Base-by-base conservation (phyloP, 1,140 invertebrate genomes). In the Leptinotarsa texana region DNA sequence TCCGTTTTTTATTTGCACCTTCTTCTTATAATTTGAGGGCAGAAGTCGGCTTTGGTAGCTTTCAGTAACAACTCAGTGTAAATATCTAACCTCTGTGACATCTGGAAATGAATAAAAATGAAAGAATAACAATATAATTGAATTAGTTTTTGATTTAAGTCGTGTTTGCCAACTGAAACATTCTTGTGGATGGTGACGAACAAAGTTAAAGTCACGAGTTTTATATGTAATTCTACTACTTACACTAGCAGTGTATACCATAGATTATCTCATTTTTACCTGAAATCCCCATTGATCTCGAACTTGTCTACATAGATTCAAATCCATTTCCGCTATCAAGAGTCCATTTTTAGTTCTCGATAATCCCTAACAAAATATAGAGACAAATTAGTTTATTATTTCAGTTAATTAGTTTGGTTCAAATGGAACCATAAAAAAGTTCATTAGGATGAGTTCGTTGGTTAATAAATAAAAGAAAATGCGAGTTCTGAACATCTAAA, bases 251-350 rank as follows among this genome's bases (percentile, higher is more conserved):
- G 8, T 42, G 8, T 11, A 42, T 42, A 42, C 33, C 51, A n/a
- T 18, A 57, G 2, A 57, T 42, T 42, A 8, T 57, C 3, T 57
- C 15, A 21, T 65, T 11, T 17, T 77, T 86, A 95, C 94, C 84
- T 92, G 91, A 84, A 99, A 97, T 74, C 95, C 93, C 97, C 96
- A 99, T 82, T 91, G 89, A 84, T 99, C 98, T 85, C 95, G 97
- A 1, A 95, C 90, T 88, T 99, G 98, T 24, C 98, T 89, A 84
- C 96, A 98, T 17, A 98, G 82, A 86, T 99, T 99, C 48, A 99
- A 87, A 87, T 99, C 98, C 75, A 99, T 81, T 85, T 98, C 94
- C 51, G 91, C 90, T 17, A 99, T 90, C 3, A 99, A 86, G n/a
- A 99, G 86, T 47, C 98, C 98, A 89, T 99, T 97, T 51, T 87